Evolutionary conservation across 2,797 vertebrate species (phyloP), one percentile per base, ranked within the genome.

Genomic region (Arctocebus calabarensis): DNA sequence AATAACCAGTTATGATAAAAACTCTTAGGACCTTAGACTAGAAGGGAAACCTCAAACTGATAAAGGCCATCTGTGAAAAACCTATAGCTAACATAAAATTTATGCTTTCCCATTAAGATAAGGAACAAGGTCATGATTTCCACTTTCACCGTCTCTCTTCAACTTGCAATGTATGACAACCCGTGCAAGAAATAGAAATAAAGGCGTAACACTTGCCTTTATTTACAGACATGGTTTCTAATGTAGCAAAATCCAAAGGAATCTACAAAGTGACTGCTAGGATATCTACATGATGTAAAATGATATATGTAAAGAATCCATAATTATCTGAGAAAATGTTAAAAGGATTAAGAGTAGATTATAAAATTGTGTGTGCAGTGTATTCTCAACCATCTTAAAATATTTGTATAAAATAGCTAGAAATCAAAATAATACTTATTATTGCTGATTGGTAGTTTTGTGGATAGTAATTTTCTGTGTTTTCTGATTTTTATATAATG

Each of bases 401-500:
- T 93, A 59, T 45, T 61, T 73, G n/a, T 19, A 87, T 83, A 34
- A 52, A 87, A 75, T 48, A 79, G 45, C 19, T 92, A 66, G 61
- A 79, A 91, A 81, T 45, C 17, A 83, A 78, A 81, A 61, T 62
- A 43, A 66, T 64, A 92, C 23, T 75, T 74, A 25, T 43, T 83
- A 59, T 10, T 91, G 71, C 57, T 45, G 19, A 92, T 32, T 92
- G 74, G 37, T 89, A 94, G 55, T 82, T 86, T 88, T 90, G 68
- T 45, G 61, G 37, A 77, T 79, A 71, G 55, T 88, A 64, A 84
- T 78, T 86, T 92, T 62, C 20, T 71, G 19, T 92, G 29, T 86
- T 90, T 94, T 92, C 61, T 23, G 45, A 86, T 90, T 84, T 94
- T 89, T 82, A 92, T 68, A 27, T 34, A 74, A 74, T 68, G 57